These are phyloP conservation scores for Equus quagga DNA, from an alignment of 2,113 vertebrate genomes.

Conservation along the genomic window DNA sequence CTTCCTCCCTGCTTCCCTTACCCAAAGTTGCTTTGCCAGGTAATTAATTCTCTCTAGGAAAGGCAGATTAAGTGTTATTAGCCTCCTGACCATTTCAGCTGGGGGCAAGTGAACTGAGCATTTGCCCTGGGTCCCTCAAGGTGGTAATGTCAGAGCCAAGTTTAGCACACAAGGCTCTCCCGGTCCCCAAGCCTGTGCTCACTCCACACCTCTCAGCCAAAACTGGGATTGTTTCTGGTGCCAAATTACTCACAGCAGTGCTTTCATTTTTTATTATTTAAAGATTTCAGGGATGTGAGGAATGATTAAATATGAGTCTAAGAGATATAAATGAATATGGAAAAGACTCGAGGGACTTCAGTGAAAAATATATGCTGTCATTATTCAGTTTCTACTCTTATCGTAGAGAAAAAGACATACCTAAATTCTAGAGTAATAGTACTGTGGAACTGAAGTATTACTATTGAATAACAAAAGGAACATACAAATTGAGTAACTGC, in stretches of 20 bases:
- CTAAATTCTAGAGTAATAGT: constrained; percentile 52
- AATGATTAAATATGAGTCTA: constrained; percentile 70
- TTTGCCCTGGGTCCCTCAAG: not conserved
- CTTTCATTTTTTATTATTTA: constrained; percentile 66
- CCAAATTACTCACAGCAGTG: not conserved
- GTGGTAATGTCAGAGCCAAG: not conserved
- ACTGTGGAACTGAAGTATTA: constrained; percentile 1
- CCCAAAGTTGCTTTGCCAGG: not conserved
- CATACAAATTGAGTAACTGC: constrained; percentile 20
- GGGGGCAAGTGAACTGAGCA: not conserved
- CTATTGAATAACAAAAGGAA: constrained; percentile 36
- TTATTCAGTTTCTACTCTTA: constrained; percentile 62
- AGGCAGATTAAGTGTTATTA: not conserved
- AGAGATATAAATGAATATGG: constrained; percentile 54
- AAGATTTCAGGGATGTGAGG: constrained; percentile 61
- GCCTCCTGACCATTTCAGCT: not conserved
- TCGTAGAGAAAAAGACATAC: constrained; percentile 45
- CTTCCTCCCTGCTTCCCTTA: not conserved
- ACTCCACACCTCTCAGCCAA: not conserved
- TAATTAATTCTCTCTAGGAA: constrained; percentile 36
- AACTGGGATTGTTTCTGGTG: not conserved
- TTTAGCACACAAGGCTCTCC: not conserved
- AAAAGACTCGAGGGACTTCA: constrained; percentile 54
- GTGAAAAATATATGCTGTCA: constrained; percentile 38
- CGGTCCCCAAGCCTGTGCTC: not conserved